Evolutionary conservation across 2,797 vertebrate genomes (phyloP), one percentile per base, ranked within the genome.

Genomic region (Echeneis naucrates): DNA sequence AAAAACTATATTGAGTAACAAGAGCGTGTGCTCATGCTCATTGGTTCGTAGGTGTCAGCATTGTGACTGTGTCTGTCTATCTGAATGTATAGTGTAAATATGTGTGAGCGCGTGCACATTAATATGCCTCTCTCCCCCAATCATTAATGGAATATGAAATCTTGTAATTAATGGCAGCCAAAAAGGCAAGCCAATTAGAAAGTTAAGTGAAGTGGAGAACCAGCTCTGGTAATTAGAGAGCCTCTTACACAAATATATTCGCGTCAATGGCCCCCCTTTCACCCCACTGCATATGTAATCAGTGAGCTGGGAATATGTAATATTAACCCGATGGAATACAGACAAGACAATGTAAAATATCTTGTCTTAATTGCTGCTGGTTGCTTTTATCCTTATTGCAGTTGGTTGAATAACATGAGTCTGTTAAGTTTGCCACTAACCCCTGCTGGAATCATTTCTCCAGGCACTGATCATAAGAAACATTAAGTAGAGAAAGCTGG

Each of bases 141-240:
- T 95, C 95, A 97, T 98, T 97, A 97, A 97, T 96, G 95, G 95
- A 95, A 96, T 96, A 96, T 95, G 96, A 96, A 95, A 96, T 97
- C 94, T 94, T 95, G 95, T 97, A 97, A 99, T 98, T 97, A 98
- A 97, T 95, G 95, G 95, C 95, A 96, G 94, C 92, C 89, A 94
- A 96, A 97, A 96, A 97, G 96, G 95, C 95, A 95, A 96, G 95
- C 94, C 96, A 98, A 98, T 98, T 98, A 98, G 95, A 96, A 96
- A 96, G 97, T 96, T 96, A 96, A 98, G 95, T 95, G 95, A 96
- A 97, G 96, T 97, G 96, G 93, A 96, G 95, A 96, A 96, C 95
- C 93, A 94, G 94, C 95, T 95, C 91, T 92, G 92, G 92, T 94
- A 95, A 96, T 96, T 95, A 96, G 95, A 93, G 93, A 84, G 86